Conservation (phyloP, 2,888 invertebrate species). For the Agrenia bidenticulata region DNA sequence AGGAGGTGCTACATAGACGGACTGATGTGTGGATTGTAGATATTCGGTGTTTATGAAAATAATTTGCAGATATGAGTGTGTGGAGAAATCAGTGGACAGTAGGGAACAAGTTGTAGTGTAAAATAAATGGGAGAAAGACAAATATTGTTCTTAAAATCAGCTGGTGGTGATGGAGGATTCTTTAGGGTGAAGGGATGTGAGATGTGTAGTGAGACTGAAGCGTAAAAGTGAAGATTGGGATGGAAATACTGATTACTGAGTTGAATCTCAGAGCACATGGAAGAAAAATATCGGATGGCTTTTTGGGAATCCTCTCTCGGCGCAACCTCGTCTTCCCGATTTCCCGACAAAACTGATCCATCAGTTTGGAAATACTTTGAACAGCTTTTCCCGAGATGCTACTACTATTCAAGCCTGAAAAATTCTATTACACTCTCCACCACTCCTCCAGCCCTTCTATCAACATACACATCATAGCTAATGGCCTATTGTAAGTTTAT, state of each 20-base stretch:
- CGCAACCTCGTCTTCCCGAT: constrained; percentile 23
- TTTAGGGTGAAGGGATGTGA: background rate
- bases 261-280: constrained; percentile 18
- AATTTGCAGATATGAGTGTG: no score
- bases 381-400: constrained; percentile 21
- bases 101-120: no score
- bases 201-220: background rate
- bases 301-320: constrained; percentile 11
- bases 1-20: no score
- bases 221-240: constrained; percentile 6
- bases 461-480: constrained; percentile 1
- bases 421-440: background rate
- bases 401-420: constrained; percentile 4
- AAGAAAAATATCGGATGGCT: constrained; percentile 16
- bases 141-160: constrained; percentile 17
- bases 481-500: no score
- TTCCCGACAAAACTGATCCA: constrained; percentile 22
- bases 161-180: constrained; percentile 4
- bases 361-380: constrained; percentile 21
- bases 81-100: no score
- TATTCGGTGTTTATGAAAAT: no score
- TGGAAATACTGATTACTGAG: background rate
- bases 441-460: constrained; percentile 4
- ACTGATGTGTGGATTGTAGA: no score
- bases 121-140: background rate